Evolutionary conservation across 2,113 vertebrate species (phyloP).

Genomic region (Pogona vitticeps): DNA sequence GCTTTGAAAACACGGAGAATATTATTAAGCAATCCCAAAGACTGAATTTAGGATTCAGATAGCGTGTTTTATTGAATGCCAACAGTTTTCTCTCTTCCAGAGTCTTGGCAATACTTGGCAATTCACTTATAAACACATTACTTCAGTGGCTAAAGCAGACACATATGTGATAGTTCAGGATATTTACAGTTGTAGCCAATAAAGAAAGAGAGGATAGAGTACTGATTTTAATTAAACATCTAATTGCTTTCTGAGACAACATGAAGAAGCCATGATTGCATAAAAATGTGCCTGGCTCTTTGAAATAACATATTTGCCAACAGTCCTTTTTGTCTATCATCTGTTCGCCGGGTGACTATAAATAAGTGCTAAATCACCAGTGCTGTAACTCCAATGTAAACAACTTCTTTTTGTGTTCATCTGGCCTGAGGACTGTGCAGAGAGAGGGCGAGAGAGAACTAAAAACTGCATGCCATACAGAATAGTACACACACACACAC

Average conservation of each 20-base stretch:
- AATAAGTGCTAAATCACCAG: slow-evolving; percentile 52
- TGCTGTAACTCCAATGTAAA: slow-evolving; percentile 22
- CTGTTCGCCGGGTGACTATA: slow-evolving; percentile 43
- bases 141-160: slow-evolving; percentile 68
- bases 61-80: slow-evolving; percentile 67
- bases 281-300: slow-evolving; percentile 59
- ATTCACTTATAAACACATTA: slow-evolving; percentile 43
- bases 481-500: not conserved
- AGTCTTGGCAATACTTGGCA: slow-evolving; percentile 62
- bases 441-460: not conserved
- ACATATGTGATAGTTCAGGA: slow-evolving; percentile 66
- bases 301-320: slow-evolving; percentile 59
- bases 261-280: slow-evolving; percentile 50
- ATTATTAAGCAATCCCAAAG: slow-evolving; percentile 78
- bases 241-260: slow-evolving; percentile 70
- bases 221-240: slow-evolving; percentile 72
- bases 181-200: slow-evolving; percentile 71
- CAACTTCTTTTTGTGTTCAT: slow-evolving; percentile 24
- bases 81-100: slow-evolving; percentile 68
- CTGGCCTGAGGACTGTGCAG: not conserved
- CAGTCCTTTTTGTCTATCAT: slow-evolving; percentile 47
- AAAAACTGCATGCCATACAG: slow-evolving; percentile 4
- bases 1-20: slow-evolving; percentile 73
- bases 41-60: slow-evolving; percentile 76
- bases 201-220: slow-evolving; percentile 25